Evolutionary conservation across 2,113 vertebrate species (phyloP).

Genomic region (Tachuris rubrigastra): DNA sequence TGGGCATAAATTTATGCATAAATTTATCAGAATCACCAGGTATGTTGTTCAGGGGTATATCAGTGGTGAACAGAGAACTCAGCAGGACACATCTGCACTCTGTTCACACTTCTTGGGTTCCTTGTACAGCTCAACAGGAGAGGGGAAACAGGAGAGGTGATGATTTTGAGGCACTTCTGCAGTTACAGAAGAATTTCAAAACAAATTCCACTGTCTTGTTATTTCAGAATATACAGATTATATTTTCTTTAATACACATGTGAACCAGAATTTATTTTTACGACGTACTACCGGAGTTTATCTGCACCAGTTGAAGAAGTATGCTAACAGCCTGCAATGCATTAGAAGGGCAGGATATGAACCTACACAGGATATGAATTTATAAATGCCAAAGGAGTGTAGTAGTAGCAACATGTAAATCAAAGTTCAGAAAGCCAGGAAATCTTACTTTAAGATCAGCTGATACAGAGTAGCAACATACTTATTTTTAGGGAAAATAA

Average conservation of each 20-base stretch:
- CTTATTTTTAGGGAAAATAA: neutral
- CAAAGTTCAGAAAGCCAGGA: conserved; percentile 14
- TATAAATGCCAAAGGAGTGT: conserved; percentile 13
- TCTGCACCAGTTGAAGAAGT: neutral
- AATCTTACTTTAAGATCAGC: conserved; percentile 6
- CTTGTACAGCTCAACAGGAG: neutral
- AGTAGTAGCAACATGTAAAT: conserved; percentile 1
- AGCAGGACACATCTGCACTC: neutral
- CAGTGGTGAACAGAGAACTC: neutral
- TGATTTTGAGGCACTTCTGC: neutral
- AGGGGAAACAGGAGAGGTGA: neutral
- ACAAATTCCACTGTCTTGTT: neutral
- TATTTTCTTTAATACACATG: neutral
- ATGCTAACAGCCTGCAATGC: neutral
- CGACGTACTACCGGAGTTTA: neutral
- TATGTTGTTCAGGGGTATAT: neutral
- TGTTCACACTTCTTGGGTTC: neutral
- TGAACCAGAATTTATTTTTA: neutral
- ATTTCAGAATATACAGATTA: neutral
- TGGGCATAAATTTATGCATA: neutral
- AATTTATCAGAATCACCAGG: neutral
- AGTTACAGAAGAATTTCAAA: neutral
- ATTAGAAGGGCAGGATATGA: conserved; percentile 13
- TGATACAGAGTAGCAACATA: neutral
- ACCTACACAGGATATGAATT: conserved; percentile 25